Conservation (phyloP, 2,888 invertebrate species). For the Limnephilus rhombicus region DNA sequence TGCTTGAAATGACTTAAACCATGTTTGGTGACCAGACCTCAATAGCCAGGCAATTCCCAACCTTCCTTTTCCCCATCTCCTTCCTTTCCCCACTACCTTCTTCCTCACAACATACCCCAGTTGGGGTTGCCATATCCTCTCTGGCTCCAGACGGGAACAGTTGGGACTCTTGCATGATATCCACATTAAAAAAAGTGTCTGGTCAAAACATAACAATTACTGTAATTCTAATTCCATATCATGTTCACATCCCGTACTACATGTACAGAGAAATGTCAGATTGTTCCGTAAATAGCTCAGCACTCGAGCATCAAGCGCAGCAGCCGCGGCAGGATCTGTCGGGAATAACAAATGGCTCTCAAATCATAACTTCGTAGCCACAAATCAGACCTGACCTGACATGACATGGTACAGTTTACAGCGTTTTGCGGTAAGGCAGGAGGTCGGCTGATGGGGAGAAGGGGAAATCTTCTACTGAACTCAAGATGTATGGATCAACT, state of each 20-base stretch:
- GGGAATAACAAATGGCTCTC: constrained; percentile 28
- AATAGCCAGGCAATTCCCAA: too few relatives aligned
- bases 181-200: neutral
- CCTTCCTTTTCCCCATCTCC: too few relatives aligned
- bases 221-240: neutral
- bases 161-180: too few relatives aligned
- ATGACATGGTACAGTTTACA: neutral
- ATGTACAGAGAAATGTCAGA: neutral
- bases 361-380: neutral
- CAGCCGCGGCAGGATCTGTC: constrained; percentile 8
- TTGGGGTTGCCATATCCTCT: too few relatives aligned
- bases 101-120: too few relatives aligned
- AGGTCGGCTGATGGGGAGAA: neutral
- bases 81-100: too few relatives aligned
- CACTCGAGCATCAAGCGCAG: constrained; percentile 11
- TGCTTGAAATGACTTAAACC: too few relatives aligned
- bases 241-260: neutral
- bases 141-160: too few relatives aligned
- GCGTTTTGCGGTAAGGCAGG: neutral
- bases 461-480: neutral
- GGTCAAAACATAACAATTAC: neutral
- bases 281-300: constrained; percentile 3
- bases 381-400: constrained; percentile 34
- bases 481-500: neutral
- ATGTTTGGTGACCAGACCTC: too few relatives aligned